Percentiles rank a stretch among this genome's conserved stretches.
These are phyloP conservation scores for Diachasma alloeum DNA, from an alignment of 1,140 invertebrate genomes.

Conservation along the genomic window DNA sequence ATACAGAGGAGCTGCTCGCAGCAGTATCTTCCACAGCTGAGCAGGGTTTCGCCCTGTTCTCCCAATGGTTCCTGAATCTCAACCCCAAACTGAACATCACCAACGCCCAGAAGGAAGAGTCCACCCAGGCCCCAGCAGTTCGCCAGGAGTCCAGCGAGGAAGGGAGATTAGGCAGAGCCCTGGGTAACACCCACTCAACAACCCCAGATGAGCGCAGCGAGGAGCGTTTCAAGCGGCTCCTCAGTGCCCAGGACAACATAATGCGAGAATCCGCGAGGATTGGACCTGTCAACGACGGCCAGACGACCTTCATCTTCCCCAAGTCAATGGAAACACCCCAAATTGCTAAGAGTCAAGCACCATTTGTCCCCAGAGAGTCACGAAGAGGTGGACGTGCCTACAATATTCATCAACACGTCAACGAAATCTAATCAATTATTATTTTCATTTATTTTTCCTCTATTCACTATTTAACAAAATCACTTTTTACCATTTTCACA, in stretches of 20 bases:
- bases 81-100: slow-evolving; percentile 54
- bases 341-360: slow-evolving; percentile 4
- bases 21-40: slow-evolving; percentile 66
- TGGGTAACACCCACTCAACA: slow-evolving; percentile 24
- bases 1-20: slow-evolving; percentile 63
- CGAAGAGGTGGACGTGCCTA: slow-evolving; percentile 59
- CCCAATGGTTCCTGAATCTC: slow-evolving; percentile 61
- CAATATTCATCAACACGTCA: slow-evolving; percentile 62
- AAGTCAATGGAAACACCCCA: slow-evolving; percentile 34
- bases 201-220: slow-evolving; percentile 48
- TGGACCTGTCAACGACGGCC: slow-evolving; percentile 44
- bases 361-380: slow-evolving; percentile 56
- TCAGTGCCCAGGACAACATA: slow-evolving; percentile 62
- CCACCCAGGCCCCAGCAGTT: too few species aligned
- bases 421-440: slow-evolving; percentile 51
- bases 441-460: neutral
- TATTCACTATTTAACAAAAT: slow-evolving; percentile 26
- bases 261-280: slow-evolving; percentile 58
- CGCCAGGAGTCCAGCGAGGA: neutral
- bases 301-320: slow-evolving; percentile 60
- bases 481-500: slow-evolving; percentile 21
- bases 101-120: slow-evolving; percentile 2
- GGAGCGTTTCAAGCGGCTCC: slow-evolving; percentile 58
- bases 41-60: slow-evolving; percentile 65
- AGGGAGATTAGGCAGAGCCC: slow-evolving; percentile 36